Base-by-base conservation (phyloP, 2,888 invertebrate genomes). In the Drosophila fulvimacula region DNA sequence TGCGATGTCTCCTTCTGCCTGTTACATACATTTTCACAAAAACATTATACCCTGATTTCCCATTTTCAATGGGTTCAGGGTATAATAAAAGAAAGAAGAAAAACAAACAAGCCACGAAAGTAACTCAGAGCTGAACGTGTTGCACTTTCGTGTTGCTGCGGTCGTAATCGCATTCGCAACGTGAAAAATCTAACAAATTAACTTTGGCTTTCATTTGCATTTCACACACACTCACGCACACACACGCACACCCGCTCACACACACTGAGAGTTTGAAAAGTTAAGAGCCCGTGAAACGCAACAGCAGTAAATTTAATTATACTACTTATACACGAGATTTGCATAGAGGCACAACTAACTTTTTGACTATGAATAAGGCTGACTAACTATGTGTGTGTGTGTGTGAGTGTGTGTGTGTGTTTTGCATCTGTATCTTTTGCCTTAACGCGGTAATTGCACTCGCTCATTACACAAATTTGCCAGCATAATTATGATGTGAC, bases 141-240 rank as follows among this genome's bases (percentile, higher is more conserved):
- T 76, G 76, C 70, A 68, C 74, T 66, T 55, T 48, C 58, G 66
- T 68, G 68, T 68, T 13, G 41, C n/a, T 48, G 59, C 27, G 46
- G 41, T 38, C 46, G 64, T 49, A 65, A 56, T 49, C 56, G 48
- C 27, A 49, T 34, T 60, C 71, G 59, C 65, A 73, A 68, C 76
- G 82, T 78, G 82, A 67, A 84, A 87, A 84, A 85, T 85, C 88
- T 83, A 74, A 88, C 75, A 88, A 88, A 88, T 88, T 83, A 83
- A 81, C 81, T 85, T 85, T 85, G 77, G 82, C 86, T 86, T 86
- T 86, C 88, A 85, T 87, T 85, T 87, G 70, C 82, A 85, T 82
- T 75, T 71, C 55, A 79, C 79, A 79, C 73, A 68, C 41, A 48
- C 13, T 32, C 41, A 52, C 51, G n/a, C 30, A 36, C 15, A 21